A percentile compares a stretch with the other conserved stretches of the same genome.
Conservation (phyloP, 2,888 invertebrate species). For the Yponomeuta sedellus region DNA sequence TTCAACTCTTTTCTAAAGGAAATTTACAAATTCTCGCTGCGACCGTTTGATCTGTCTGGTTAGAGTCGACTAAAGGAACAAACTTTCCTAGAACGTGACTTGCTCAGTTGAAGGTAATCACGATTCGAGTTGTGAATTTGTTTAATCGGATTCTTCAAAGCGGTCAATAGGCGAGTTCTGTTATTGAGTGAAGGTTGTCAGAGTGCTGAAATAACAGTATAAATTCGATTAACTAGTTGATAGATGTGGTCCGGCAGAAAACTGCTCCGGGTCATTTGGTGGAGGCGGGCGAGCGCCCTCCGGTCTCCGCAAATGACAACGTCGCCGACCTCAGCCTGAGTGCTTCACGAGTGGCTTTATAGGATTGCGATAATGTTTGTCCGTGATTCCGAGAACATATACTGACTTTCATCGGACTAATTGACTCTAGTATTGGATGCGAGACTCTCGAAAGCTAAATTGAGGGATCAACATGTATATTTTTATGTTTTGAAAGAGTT, state of each 20-base stretch:
- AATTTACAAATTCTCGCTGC: constrained; percentile 9
- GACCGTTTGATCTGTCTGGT: constrained; percentile 10
- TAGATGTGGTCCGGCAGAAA: constrained; percentile 28
- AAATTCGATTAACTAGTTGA: constrained; percentile 29
- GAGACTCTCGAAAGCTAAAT: neutral
- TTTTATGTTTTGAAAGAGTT: neutral
- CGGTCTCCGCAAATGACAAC: constrained; percentile 13
- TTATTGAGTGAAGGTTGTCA: constrained; percentile 18
- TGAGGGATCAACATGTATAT: neutral
- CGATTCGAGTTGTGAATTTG: constrained; percentile 37
- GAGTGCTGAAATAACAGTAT: constrained; percentile 22
- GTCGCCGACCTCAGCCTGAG: constrained; percentile 5
- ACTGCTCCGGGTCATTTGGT: constrained; percentile 26
- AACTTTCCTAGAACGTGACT: constrained; percentile 34
- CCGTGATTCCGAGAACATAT: neutral
- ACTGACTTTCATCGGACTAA: constrained; percentile 6
- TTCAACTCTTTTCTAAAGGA: neutral
- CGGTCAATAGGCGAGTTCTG: constrained; percentile 32
- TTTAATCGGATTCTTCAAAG: constrained; percentile 40
- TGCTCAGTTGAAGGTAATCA: constrained; percentile 38
- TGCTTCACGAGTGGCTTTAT: constrained; percentile 10
- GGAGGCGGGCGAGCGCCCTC: constrained; percentile 12
- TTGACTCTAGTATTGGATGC: neutral
- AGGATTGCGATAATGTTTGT: constrained; percentile 12
- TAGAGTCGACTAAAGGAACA: constrained; percentile 11